phyloP scores from a whole-genome alignment of 2,888 invertebrate species.

The Drosophila prolongata region DNA sequence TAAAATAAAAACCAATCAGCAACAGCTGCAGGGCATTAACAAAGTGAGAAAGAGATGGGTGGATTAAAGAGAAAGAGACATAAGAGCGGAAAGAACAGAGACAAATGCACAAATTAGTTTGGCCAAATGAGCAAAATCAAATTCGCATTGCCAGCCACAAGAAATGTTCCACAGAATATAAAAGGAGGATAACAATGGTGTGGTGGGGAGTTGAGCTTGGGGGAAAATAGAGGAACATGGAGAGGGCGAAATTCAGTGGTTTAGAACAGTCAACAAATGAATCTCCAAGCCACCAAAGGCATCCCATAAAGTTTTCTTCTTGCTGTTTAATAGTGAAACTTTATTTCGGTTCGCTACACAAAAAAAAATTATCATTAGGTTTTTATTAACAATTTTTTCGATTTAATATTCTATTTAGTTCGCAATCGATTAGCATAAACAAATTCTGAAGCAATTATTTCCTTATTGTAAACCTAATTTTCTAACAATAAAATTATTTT shows the following conservation, averaged over 20 bases:
- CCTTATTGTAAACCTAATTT: no score
- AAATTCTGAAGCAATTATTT: no score
- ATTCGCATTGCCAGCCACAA: slow-evolving; percentile 43
- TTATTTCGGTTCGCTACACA: neutral
- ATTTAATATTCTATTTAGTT: no score
- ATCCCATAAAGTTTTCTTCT: neutral
- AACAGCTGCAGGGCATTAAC: slow-evolving; percentile 64
- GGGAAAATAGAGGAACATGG: slow-evolving; percentile 13
- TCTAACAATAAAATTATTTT: neutral
- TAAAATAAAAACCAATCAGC: slow-evolving; percentile 70
- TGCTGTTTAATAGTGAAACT: neutral
- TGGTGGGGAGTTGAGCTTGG: neutral
- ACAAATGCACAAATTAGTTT: slow-evolving; percentile 50
- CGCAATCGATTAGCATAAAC: no score
- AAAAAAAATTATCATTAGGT: no score
- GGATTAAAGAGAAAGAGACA: slow-evolving; percentile 3
- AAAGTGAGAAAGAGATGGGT: slow-evolving; percentile 14
- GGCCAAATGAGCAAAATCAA: slow-evolving; percentile 54
- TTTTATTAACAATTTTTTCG: no score
- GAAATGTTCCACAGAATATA: slow-evolving; percentile 36
- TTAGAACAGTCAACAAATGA: slow-evolving; percentile 18
- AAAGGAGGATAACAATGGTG: slow-evolving; percentile 2
- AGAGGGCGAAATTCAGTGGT: neutral
- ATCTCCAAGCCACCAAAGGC: slow-evolving; percentile 5
- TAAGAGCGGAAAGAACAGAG: slow-evolving; percentile 1